Conservation (phyloP, 2,797 vertebrate species). For the Adrianichthys oophorus region DNA sequence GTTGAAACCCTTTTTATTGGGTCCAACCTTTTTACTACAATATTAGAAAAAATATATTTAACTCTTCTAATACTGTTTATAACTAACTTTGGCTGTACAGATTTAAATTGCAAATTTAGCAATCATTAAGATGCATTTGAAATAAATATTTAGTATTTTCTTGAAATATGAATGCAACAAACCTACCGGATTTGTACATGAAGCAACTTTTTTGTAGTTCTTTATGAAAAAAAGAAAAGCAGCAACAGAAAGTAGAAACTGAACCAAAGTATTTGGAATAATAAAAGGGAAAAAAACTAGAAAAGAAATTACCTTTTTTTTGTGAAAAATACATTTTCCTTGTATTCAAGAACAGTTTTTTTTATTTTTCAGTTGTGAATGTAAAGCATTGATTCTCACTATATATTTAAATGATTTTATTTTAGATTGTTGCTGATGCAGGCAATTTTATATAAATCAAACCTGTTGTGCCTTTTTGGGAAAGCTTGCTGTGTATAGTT, state of each 20-base stretch:
- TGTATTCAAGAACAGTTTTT: conserved; percentile 18
- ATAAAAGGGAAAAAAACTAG: conserved; percentile 2
- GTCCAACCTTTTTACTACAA: conserved; percentile 42
- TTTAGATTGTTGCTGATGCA: conserved; percentile 43
- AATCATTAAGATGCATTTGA: too few species aligned
- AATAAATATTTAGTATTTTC: conserved; percentile 23
- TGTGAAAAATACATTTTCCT: conserved; percentile 37
- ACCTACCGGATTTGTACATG: too few species aligned
- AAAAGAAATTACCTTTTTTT: neutral
- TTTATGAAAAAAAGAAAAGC: conserved; percentile 3
- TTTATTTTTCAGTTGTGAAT: conserved; percentile 33
- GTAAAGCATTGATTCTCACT: conserved; percentile 22
- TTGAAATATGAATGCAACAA: neutral
- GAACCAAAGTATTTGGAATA: conserved; percentile 33
- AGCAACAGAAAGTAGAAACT: conserved; percentile 3
- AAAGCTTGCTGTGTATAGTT: conserved; percentile 62
- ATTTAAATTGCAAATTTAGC: too few species aligned
- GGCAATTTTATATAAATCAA: conserved; percentile 63
- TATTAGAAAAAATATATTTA: neutral
- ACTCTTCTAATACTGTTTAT: too few species aligned
- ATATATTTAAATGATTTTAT: conserved; percentile 16
- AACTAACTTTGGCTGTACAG: too few species aligned
- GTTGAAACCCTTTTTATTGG: conserved; percentile 52
- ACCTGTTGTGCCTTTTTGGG: conserved; percentile 89
- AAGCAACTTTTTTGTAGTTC: neutral